Conservation (phyloP, 2,888 invertebrate genomes). For the Geotrupes spiniger region DNA sequence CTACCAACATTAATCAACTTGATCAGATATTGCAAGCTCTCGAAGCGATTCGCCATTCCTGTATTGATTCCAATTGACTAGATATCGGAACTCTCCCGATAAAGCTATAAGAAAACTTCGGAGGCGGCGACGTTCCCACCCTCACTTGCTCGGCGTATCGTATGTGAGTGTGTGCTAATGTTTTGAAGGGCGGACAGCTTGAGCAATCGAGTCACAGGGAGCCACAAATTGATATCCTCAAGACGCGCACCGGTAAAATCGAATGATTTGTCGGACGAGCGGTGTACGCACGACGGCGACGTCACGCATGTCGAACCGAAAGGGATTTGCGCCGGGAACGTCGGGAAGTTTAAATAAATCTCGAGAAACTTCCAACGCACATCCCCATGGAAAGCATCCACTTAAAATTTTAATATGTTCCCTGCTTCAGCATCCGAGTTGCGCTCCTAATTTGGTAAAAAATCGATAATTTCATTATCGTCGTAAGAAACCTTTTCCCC, state of each 20-base stretch:
- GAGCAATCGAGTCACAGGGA: conserved; percentile 6
- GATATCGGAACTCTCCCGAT: conserved; percentile 41
- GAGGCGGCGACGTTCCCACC: conserved; percentile 41
- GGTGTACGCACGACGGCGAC: too few species aligned
- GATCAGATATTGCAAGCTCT: too few species aligned
- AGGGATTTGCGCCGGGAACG: too few species aligned
- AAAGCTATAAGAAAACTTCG: conserved; percentile 32
- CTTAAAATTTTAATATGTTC: conserved; percentile 42
- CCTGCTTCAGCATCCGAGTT: conserved; percentile 35
- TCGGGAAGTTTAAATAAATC: conserved; percentile 20
- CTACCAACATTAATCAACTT: too few species aligned
- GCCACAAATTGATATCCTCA: background rate
- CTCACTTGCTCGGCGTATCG: conserved; percentile 44
- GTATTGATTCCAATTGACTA: conserved; percentile 45
- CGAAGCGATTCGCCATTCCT: conserved; percentile 43
- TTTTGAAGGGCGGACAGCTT: conserved; percentile 44
- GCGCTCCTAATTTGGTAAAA: conserved; percentile 37
- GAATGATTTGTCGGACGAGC: too few species aligned
- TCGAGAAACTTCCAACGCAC: conserved; percentile 19
- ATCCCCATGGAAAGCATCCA: conserved; percentile 35
- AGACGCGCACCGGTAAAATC: background rate
- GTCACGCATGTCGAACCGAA: too few species aligned
- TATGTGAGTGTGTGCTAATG: conserved; percentile 49
- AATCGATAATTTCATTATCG: conserved; percentile 42
- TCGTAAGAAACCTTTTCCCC: conserved; percentile 29